Evolutionary conservation across 2,797 vertebrate genomes (phyloP), one percentile per base, ranked within the genome.

Genomic region (Cirrhinus mrigala): DNA sequence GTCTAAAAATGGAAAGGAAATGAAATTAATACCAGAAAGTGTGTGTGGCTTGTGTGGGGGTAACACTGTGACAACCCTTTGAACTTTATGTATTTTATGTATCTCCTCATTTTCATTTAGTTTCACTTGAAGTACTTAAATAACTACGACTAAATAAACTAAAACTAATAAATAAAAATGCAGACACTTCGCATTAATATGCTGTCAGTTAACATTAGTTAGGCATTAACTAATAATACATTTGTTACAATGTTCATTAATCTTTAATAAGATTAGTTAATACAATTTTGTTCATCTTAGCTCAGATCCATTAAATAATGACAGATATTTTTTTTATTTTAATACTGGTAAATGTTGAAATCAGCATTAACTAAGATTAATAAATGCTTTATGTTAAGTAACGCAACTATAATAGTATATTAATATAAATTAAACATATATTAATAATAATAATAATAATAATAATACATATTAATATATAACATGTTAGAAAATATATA

Each of bases 21-120:
- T 81, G 11, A 37, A 81, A 84, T 88, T 73, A 84, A 86, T 85
- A 12, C 46, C 74, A 76, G 48, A 27, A 69, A 64, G 74, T 86
- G 81, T 77, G 74, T 74, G 37, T 69, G 80, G 56, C 56, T 80
- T 70, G 62, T 16, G 33, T 68, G 14, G 18, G 44, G 71, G 4
- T 50, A 15, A 68, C 74, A 69, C 50, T 2, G 11, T 66, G 60
- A 76, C 22, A 44, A 44, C 11, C 9, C 48, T 54, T 84, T 22
- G n/a, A 58, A 58, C 22, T 46, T 46, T 46, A 46, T 37, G 33
- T 37, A 37, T 56, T 54, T 54, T 56, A 9, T 22, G 9, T 58
- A 58, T 58, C 56, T 58, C 56, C 8, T 58, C 22, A 58, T 58
- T 58, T 58, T 58, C 7, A n/a, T 58, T 58, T 58, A 58, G 22